These are phyloP conservation scores for Phyto melanocephala DNA, from an alignment of 2,888 invertebrate genomes.

Conservation along the genomic window DNA sequence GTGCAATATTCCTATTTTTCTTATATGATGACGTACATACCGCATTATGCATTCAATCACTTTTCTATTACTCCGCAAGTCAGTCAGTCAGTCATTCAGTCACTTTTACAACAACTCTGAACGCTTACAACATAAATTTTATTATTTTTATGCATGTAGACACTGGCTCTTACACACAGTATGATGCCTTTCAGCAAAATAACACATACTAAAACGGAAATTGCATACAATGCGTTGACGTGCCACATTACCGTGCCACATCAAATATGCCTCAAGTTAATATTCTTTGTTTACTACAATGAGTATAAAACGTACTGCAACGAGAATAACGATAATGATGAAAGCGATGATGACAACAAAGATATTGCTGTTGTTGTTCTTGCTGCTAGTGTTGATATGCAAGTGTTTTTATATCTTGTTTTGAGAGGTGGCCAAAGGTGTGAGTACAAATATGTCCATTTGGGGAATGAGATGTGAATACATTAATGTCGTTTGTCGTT, in stretches of 20 bases:
- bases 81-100: constrained; percentile 42
- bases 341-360: background rate
- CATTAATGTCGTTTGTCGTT: background rate
- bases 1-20: constrained; percentile 22
- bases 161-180: constrained; percentile 68
- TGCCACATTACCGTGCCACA: constrained; percentile 66
- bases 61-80: constrained; percentile 36
- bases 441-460: constrained; percentile 19
- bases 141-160: constrained; percentile 69
- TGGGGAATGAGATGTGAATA: background rate
- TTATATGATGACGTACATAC: background rate
- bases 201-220: constrained; percentile 67
- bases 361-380: constrained; percentile 4
- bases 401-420: constrained; percentile 55
- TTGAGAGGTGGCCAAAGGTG: constrained; percentile 47
- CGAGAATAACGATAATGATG: background rate
- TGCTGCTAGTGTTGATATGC: constrained; percentile 34
- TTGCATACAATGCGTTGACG: constrained; percentile 69
- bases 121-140: constrained; percentile 67
- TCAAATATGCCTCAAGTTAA: constrained; percentile 64
- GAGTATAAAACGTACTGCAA: background rate
- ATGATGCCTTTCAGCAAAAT: constrained; percentile 63
- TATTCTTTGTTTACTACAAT: constrained; percentile 50
- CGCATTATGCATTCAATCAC: constrained; percentile 45
- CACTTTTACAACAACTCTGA: constrained; percentile 40